Conservation (phyloP, 2,888 invertebrate species). For the Andrena chrysosceles region DNA sequence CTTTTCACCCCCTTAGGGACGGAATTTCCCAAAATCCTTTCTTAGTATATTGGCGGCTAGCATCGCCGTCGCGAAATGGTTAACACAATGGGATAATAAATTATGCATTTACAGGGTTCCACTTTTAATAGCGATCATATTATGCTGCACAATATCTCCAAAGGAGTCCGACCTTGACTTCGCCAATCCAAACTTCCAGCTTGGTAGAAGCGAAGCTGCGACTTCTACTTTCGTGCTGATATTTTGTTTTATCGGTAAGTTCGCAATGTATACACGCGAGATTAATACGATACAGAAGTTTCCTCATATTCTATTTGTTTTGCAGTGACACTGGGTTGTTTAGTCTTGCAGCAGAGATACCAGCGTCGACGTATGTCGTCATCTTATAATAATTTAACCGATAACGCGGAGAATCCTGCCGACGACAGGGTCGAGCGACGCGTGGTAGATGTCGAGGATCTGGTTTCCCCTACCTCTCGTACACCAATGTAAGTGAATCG, state of each 20-base stretch:
- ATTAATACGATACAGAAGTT: background rate
- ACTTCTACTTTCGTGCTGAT: constrained; percentile 91
- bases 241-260: constrained; percentile 92
- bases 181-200: constrained; percentile 91
- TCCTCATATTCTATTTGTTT: constrained; percentile 62
- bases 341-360: constrained; percentile 93
- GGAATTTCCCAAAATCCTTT: too few relatives aligned
- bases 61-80: background rate
- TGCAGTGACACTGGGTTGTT: constrained; percentile 91
- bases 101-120: constrained; percentile 86
- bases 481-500: constrained; percentile 64
- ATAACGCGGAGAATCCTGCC: constrained; percentile 57
- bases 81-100: background rate
- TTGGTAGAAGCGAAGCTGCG: constrained; percentile 91
- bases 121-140: constrained; percentile 88
- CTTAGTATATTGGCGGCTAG: too few relatives aligned
- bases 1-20: too few relatives aligned
- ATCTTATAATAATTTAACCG: constrained; percentile 70
- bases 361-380: constrained; percentile 87
- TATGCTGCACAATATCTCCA: constrained; percentile 87
- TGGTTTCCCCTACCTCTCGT: constrained; percentile 74
- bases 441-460: constrained; percentile 83
- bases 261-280: background rate
- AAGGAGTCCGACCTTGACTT: constrained; percentile 87
- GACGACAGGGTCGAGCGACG: constrained; percentile 63